Evolutionary conservation across 2,113 vertebrate genomes (phyloP), one percentile per base, ranked within the genome.

Genomic region (Misgurnus mizolepis): DNA sequence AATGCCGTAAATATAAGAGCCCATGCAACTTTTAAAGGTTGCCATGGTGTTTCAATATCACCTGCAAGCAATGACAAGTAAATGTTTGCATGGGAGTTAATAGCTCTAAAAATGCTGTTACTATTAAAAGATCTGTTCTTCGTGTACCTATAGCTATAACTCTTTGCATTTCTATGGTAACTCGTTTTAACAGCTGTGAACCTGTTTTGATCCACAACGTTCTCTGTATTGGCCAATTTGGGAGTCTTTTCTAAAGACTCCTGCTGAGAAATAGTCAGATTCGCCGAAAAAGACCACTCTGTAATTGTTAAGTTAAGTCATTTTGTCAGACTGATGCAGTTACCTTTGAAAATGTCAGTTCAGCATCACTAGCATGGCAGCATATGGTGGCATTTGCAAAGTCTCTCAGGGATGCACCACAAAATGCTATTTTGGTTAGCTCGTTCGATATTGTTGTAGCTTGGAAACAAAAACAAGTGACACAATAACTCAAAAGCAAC

Each of bases 141-240:
- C 58, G 67, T 64, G 49, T 40, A 68, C 60, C 79, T 70, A 61
- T 50, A 71, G 18, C 53, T 45, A 71, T 45, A 47, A 47, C 45
- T 60, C 61, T 78, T 80, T 62, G 34, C 18, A 81, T 81, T 78
- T 74, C 75, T 71, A 84, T 81, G 83, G 79, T 61, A 78, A 84
- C 83, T 22, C 7, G 7, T 78, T 82, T 62, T 14, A 81, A 62
- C 61, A 64, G 7, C 69, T 45, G 15, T 43, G 55, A 67, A 67
- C 41, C 40, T 65, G 7, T 27, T 12, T 17, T 77, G 39, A 55
- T 43, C 67, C 55, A n/a, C 27, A 10, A 3, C 55, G 50, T 60
- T 11, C 12, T 58, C 12, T 56, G 39, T 78, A 53, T 65, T 15
- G 5, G 15, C 7, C n/a, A 40, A 58, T 53, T 58, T 61, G 4